Evolutionary conservation across 2,113 vertebrate genomes (phyloP).

Genomic region (Pseudorhombus dupliciocellatus): DNA sequence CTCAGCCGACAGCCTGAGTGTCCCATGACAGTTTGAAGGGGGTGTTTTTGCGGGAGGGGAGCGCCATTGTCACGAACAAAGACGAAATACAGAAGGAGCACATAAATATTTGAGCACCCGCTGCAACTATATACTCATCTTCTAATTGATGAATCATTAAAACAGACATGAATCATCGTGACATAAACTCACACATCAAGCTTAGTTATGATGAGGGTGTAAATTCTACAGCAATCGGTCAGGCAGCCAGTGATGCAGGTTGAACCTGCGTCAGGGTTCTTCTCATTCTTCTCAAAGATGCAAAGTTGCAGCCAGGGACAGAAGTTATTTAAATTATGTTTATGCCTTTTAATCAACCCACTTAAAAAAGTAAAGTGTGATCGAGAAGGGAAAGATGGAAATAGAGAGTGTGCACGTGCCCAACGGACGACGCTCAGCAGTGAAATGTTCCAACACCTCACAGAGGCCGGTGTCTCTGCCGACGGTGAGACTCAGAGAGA

Average conservation of each 20-base stretch:
- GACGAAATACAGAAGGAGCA: neutral
- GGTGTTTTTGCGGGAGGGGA: conserved; percentile 5
- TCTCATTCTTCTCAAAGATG: no score
- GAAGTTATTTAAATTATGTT: no score
- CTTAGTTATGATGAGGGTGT: neutral
- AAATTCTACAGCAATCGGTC: neutral
- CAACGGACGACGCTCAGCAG: no score
- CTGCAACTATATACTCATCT: neutral
- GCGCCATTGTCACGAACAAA: conserved; percentile 12
- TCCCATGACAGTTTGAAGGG: conserved; percentile 42
- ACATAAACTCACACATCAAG: neutral
- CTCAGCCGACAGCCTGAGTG: conserved; percentile 30
- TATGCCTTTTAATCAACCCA: no score
- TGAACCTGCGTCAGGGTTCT: neutral
- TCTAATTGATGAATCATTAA: conserved; percentile 5
- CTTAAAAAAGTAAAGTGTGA: no score
- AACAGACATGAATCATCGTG: neutral
- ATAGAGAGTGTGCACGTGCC: no score
- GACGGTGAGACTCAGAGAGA: neutral
- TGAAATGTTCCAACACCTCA: no score
- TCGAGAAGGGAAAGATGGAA: no score
- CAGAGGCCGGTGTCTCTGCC: neutral
- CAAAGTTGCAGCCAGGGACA: no score
- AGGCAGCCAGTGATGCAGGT: neutral
- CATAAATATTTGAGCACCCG: conserved; percentile 30